Evolutionary conservation across 2,113 vertebrate species (phyloP).

Genomic region (Onychorhynchus coronatus): DNA sequence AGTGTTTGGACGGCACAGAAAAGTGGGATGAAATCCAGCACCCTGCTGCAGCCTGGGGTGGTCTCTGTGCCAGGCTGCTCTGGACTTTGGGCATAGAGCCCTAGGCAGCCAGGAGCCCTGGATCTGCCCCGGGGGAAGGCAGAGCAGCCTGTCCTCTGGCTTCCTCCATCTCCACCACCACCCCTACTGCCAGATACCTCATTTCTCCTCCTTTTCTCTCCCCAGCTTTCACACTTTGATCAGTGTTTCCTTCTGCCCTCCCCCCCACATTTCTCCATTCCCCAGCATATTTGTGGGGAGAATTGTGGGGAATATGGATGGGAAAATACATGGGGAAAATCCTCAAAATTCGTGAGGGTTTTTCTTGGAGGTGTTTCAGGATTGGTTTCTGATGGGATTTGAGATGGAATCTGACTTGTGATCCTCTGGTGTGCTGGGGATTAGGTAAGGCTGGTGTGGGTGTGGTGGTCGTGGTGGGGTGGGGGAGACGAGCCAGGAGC

Average conservation of each 20-base stretch:
- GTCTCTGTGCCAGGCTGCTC: neutral
- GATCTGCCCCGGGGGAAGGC: neutral
- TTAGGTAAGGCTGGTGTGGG: neutral
- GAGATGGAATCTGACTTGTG: neutral
- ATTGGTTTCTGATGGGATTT: neutral
- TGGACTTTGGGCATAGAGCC: neutral
- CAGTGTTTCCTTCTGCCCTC: neutral
- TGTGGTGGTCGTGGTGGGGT: neutral
- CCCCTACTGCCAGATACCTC: neutral
- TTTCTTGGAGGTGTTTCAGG: neutral
- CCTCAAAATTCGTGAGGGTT: neutral
- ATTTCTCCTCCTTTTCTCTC: neutral
- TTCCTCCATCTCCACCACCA: neutral
- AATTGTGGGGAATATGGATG: neutral
- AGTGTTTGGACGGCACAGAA: neutral
- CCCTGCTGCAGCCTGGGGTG: accelerated
- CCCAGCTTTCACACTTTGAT: neutral
- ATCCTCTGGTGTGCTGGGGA: neutral
- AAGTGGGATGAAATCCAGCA: neutral
- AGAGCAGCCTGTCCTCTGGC: neutral
- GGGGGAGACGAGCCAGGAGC: neutral
- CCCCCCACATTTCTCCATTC: neutral
- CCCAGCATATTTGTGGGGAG: neutral
- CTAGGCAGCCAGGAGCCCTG: neutral
- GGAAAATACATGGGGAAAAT: neutral